Evolutionary conservation across 2,113 vertebrate genomes (phyloP).

Genomic region (Seriola rivoliana): DNA sequence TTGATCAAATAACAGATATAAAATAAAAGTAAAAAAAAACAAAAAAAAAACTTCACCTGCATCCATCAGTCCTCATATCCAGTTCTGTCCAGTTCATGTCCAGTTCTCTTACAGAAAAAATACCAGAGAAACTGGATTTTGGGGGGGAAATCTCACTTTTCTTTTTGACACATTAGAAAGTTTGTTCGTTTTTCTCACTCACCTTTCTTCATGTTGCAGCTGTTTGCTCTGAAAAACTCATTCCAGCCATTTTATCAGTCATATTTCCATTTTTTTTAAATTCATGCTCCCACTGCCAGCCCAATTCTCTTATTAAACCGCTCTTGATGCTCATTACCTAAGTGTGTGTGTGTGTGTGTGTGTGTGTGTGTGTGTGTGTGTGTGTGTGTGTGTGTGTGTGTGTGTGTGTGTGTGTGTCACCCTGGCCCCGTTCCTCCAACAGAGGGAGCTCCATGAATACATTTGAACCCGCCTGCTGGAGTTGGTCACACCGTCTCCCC

Average conservation of each 20-base stretch:
- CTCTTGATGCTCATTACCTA: neutral
- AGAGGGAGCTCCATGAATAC: conserved; percentile 78
- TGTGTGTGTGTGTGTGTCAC: neutral
- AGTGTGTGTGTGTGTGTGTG: neutral
- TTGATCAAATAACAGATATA: too few species aligned
- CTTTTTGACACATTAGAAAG: neutral
- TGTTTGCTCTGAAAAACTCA: neutral
- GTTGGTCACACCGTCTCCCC: conserved; percentile 36
- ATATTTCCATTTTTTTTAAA: neutral
- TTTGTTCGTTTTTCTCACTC: conserved; percentile 13
- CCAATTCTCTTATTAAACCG: neutral
- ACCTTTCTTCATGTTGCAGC: conserved; percentile 2
- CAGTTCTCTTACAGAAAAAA: too few species aligned
- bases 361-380: conserved; percentile 1
- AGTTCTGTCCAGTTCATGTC: too few species aligned
- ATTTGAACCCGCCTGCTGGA: conserved; percentile 31
- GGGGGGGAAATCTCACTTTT: neutral
- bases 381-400: conserved; percentile 6
- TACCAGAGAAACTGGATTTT: too few species aligned
- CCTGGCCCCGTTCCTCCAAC: conserved; percentile 35
- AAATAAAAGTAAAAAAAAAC: too few species aligned
- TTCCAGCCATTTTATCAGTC: neutral
- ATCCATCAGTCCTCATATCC: neutral
- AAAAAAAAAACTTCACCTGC: too few species aligned
- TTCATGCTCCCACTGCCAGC: neutral